Evolutionary conservation across 2,113 vertebrate genomes (phyloP).

Genomic region (Micronycteris hirsuta): DNA sequence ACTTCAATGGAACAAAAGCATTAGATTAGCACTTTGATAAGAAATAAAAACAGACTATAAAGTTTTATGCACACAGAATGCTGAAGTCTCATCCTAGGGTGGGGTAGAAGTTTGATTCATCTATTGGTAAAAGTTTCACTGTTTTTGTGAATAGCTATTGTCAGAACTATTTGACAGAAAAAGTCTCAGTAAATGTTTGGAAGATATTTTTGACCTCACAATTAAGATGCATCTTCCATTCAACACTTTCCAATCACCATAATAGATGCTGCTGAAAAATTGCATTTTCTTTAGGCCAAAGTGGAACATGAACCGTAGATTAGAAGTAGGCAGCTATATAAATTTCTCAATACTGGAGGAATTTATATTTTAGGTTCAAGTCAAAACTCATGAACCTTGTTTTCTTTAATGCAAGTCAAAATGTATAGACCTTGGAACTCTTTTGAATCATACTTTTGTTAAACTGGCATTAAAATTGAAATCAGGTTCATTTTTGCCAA

Average conservation of each 20-base stretch:
- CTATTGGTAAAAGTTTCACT: not conserved
- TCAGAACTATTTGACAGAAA: not conserved
- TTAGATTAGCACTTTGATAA: not conserved
- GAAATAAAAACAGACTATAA: not conserved
- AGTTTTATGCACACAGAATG: not conserved
- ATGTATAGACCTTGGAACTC: not conserved
- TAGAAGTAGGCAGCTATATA: too few species aligned
- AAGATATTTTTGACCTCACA: not conserved
- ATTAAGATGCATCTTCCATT: not conserved
- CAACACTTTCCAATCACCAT: not conserved
- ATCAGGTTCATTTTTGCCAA: not conserved
- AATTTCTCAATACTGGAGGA: not conserved
- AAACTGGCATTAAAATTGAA: not conserved
- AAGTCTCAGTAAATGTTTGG: not conserved
- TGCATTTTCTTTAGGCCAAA: not conserved
- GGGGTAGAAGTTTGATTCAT: not conserved
- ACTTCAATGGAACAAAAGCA: not conserved
- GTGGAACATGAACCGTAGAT: not conserved
- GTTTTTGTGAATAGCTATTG: not conserved
- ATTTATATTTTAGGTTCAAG: not conserved
- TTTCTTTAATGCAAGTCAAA: not conserved
- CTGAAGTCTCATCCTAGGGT: not conserved
- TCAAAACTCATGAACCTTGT: not conserved
- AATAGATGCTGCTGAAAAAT: not conserved
- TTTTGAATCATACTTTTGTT: not conserved